phyloP scores from a whole-genome alignment of 2,113 vertebrate species.

The Sclerurus mexicanus region DNA sequence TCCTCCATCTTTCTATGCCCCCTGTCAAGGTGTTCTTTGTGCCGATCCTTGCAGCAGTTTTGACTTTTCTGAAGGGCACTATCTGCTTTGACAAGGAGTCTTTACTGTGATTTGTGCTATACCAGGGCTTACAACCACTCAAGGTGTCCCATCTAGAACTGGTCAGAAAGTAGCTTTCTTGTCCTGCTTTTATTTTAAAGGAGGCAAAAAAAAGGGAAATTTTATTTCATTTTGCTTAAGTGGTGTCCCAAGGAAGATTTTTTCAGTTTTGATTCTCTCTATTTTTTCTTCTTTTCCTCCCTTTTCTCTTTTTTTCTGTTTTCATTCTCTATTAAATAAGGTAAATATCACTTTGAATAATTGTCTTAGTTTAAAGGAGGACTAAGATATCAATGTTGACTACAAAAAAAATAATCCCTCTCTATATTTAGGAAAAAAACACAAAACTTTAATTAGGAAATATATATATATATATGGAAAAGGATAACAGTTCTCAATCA shows the following conservation, averaged over 20 bases:
- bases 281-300: not conserved
- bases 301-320: not conserved
- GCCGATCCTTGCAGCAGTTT: not conserved
- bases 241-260: not conserved
- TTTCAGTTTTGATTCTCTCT: not conserved
- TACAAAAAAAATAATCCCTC: no score
- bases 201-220: not conserved
- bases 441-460: no score
- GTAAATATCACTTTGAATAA: not conserved
- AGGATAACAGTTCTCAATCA: no score
- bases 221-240: not conserved
- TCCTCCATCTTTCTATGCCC: not conserved
- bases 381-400: no score
- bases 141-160: not conserved
- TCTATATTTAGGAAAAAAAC: no score
- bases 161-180: not conserved
- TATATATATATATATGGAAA: no score
- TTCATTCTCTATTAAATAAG: not conserved
- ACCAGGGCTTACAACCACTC: not conserved
- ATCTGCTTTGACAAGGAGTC: not conserved
- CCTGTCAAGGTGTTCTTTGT: not conserved
- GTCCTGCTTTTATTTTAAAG: not conserved
- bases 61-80: not conserved
- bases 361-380: no score
- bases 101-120: not conserved